Base-by-base conservation (phyloP, 2,113 vertebrate genomes). In the Charadrius vociferus region DNA sequence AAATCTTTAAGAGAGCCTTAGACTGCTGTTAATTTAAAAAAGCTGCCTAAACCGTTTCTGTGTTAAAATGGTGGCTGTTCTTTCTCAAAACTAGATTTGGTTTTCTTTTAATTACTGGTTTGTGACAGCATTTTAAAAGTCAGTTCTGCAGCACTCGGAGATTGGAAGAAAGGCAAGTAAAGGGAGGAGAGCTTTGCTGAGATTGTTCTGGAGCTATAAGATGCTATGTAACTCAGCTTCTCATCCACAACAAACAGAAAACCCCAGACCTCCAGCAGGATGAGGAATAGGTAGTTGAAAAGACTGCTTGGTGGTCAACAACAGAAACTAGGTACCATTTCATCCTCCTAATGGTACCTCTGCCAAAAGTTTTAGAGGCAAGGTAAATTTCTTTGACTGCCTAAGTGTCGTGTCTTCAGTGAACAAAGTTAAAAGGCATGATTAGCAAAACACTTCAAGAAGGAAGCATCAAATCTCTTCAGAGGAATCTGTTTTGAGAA, bases 1-100 rank as follows among this genome's bases (percentile, higher is more conserved):
- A 55, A 86, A 91, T 62, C 90, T 94, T 89, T 68, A 45, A 94
- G 83, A n/a, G 94, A 96, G 92, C 89, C 73, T 45, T 61, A 93
- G 63, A 58, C 65, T 67, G 52, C 66, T 77, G 58, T 81, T 93
- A 80, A 92, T 85, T 88, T 80, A 4, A 75, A 95, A 95, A 92
- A 67, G 94, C 87, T 96, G 50, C 84, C 73, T 95, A 94, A 95
- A 56, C 10, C 19, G 91, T 77, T 80, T 62, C 68, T 47, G 36
- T 45, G 14, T 41, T 14, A 78, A 88, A 78, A 50, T 20, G 34
- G 34, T 39, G 43, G 14, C 72, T 74, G 39, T 20, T 81, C 45
- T 71, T 87, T 75, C 91, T 91, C 87, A n/a, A 55, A 68, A 47
- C 20, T 8, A 50, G 49, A 47, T 47, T 24, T 83, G 9, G 11